Evolutionary conservation across 2,113 vertebrate genomes (phyloP).

Genomic region (Alces alces): DNA sequence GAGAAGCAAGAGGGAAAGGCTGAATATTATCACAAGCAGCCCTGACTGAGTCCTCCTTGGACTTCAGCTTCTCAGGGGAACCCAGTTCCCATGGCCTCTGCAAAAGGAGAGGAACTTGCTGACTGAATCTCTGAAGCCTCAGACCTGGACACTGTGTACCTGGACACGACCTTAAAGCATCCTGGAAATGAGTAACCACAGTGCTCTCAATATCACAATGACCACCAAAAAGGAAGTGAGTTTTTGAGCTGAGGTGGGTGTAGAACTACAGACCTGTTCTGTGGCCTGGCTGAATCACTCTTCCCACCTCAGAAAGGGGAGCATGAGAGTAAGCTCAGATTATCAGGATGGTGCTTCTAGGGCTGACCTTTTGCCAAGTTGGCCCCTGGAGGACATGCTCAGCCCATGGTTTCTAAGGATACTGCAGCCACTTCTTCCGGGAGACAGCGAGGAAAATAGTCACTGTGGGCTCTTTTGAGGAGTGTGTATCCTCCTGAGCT

Average conservation of each 20-base stretch:
- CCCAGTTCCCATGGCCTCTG: not conserved
- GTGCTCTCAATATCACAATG: not conserved
- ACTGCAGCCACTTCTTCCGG: too few species aligned
- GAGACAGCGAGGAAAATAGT: too few species aligned
- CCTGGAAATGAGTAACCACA: not conserved
- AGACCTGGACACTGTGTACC: not conserved
- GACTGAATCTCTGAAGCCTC: not conserved
- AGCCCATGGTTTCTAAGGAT: too few species aligned
- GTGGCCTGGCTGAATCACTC: not conserved
- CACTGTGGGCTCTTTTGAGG: too few species aligned
- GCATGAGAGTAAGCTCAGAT: too few species aligned
- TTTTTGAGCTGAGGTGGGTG: not conserved
- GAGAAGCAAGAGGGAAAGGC: not conserved
- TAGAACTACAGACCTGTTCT: not conserved
- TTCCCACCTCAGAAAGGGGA: not conserved
- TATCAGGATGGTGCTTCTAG: not conserved
- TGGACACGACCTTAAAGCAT: not conserved
- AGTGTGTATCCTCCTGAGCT: too few species aligned
- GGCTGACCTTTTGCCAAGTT: not conserved
- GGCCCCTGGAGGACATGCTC: not conserved
- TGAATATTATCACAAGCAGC: not conserved
- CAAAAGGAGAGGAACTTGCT: not conserved
- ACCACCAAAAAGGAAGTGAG: not conserved
- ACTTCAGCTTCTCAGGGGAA: not conserved
- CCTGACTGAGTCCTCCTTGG: not conserved